Base-by-base conservation (phyloP, 2,888 invertebrate genomes). In the Chrysolina americana region DNA sequence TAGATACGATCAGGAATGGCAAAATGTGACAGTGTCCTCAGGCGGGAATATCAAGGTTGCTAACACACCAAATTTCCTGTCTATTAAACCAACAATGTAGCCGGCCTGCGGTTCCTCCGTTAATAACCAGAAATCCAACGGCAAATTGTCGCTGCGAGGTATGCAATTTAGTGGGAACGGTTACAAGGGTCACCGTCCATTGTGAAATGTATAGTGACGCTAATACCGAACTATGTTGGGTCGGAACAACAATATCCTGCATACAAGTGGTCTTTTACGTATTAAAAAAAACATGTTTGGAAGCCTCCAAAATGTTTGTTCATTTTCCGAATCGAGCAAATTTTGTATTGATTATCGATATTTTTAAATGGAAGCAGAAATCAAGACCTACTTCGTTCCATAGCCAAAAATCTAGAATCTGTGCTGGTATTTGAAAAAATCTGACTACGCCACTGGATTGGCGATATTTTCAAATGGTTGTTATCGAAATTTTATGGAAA, bases 21-120 rank as follows among this genome's bases (percentile, higher is more conserved):
- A 41, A 53, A 59, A 59, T 28, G 59, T 28, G 44, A 74, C 64
- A n/a, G 17, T 44, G 56, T n/a, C 70, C 36, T 28, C 23, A 36
- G 56, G 68, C 68, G 44, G n/a, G 21, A 66, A 66, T 56, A 56
- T 63, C 63, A 47, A 71, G 66, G 65, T 74, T 64, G 36, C 70
- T 77, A 79, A 79, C 80, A 74, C 72, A 78, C 78, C 78, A 79
- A 82, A 83, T 83, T 83, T 82, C 82, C 82, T 81, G 82, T 81
- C 80, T 80, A 82, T 82, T 82, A 82, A 81, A 77, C 77, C 74
- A 76, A 80, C 81, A 81, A 79, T 81, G 72, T 77, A 69, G 44
- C 75, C 44, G 64, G 68, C 73, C 78, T 74, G 73, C 70, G 72
- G 76, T 70, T 70, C 68, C 47, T 65, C 73, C 69, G 73, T 79